These are phyloP conservation scores for Neopipo cinnamomea DNA, from an alignment of 2,113 vertebrate genomes.

Conservation along the genomic window DNA sequence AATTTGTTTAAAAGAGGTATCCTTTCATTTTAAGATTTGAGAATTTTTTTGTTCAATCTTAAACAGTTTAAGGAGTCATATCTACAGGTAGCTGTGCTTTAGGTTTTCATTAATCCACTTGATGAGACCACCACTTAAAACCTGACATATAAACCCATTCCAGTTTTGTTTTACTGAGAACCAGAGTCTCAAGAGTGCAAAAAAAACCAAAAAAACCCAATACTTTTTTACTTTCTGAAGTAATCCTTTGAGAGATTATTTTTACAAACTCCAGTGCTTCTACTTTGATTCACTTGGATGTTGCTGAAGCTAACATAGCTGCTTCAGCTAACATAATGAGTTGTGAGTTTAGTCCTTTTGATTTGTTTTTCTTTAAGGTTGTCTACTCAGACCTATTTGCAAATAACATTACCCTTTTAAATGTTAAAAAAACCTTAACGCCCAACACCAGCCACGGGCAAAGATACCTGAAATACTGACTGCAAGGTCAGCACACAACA, in stretches of 20 bases:
- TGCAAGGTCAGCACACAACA: not conserved
- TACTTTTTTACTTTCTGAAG: not conserved
- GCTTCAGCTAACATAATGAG: not conserved
- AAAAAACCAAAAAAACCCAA: not conserved
- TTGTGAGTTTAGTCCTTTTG: not conserved
- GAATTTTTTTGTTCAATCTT: not conserved
- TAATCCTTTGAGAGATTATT: not conserved
- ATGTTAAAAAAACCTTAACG: not conserved
- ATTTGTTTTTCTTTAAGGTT: not conserved
- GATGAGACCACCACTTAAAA: not conserved
- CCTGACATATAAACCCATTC: not conserved
- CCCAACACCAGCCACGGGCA: not conserved
- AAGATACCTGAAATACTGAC: not conserved
- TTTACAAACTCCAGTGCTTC: not conserved
- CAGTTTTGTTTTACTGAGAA: not conserved
- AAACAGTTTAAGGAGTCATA: not conserved
- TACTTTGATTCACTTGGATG: not conserved
- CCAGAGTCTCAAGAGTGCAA: not conserved
- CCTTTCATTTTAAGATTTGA: not conserved
- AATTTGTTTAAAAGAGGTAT: not conserved
- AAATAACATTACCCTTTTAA: not conserved
- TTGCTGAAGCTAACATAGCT: not conserved
- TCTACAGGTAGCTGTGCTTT: not conserved
- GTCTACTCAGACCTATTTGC: not conserved
- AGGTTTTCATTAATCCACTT: not conserved